phyloP scores from a whole-genome alignment of 2,888 invertebrate genomes.

The Diaprepes abbreviatus region DNA sequence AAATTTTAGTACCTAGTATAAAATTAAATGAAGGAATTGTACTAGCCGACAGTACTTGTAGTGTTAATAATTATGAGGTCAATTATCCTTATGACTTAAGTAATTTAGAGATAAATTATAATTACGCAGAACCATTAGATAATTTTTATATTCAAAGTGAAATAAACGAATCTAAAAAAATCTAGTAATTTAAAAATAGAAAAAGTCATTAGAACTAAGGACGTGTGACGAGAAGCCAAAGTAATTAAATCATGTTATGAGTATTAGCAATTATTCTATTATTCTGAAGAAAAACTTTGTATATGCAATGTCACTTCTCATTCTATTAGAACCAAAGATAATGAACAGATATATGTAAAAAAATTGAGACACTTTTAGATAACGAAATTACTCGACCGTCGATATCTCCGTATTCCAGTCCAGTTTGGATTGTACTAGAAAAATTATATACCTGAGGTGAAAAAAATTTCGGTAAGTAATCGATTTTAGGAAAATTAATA shows the following conservation, averaged over 20 bases:
- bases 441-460: too few relatives aligned
- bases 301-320: neutral
- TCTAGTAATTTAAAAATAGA: neutral
- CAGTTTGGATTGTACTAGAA: too few relatives aligned
- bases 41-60: neutral
- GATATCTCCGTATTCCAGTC: too few relatives aligned
- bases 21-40: neutral
- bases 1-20: slow-evolving; percentile 12
- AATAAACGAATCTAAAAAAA: neutral
- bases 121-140: neutral
- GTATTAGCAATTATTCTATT: slow-evolving; percentile 35
- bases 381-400: too few relatives aligned
- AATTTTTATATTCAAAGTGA: neutral
- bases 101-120: neutral
- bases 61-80: neutral
- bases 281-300: neutral
- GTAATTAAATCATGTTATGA: slow-evolving; percentile 31
- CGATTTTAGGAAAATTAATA: neutral
- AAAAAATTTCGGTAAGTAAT: too few relatives aligned
- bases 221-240: slow-evolving; percentile 41
- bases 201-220: slow-evolving; percentile 9
- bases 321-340: slow-evolving; percentile 2
- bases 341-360: neutral
- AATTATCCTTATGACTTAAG: too few relatives aligned
- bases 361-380: too few relatives aligned